Evolutionary conservation across 2,888 invertebrate species (phyloP).

Genomic region (Theretra japonica): DNA sequence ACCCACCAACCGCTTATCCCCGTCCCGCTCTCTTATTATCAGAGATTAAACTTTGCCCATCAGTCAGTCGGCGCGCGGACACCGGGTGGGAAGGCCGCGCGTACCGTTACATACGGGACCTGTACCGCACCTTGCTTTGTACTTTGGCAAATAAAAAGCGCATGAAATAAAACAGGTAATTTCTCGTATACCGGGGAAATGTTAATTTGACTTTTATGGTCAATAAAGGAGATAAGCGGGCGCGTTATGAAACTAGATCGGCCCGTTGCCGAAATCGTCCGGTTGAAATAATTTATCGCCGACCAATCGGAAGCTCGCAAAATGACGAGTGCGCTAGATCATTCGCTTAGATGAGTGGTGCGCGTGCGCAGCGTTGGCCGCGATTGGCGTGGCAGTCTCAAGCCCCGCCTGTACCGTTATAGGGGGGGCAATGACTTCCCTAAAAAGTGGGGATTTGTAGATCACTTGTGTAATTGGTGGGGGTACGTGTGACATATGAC

Average conservation of each 20-base stretch:
- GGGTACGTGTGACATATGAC: constrained; percentile 75
- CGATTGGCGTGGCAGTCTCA: constrained; percentile 77
- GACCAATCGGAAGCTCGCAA: constrained; percentile 79
- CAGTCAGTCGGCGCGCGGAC: constrained; percentile 80
- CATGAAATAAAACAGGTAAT: constrained; percentile 52
- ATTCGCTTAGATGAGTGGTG: constrained; percentile 78
- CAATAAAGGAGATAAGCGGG: constrained; percentile 50
- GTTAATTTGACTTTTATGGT: constrained; percentile 57
- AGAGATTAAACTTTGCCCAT: constrained; percentile 81
- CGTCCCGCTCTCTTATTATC: constrained; percentile 80
- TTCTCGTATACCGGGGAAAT: constrained; percentile 55
- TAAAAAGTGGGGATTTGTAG: constrained; percentile 78
- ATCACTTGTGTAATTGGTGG: constrained; percentile 63
- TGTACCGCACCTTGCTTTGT: constrained; percentile 63
- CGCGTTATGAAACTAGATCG: constrained; percentile 63
- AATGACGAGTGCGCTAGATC: constrained; percentile 82
- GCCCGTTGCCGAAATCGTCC: constrained; percentile 60
- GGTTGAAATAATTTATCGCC: constrained; percentile 62
- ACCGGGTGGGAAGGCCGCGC: constrained; percentile 76
- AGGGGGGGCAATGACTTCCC: constrained; percentile 80
- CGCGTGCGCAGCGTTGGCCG: constrained; percentile 68
- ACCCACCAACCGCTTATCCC: constrained; percentile 46
- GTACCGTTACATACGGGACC: constrained; percentile 71
- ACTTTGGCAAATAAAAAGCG: constrained; percentile 36
- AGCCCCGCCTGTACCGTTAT: constrained; percentile 83